These are phyloP conservation scores for Lepilemur septentrionalis DNA, from an alignment of 2,797 vertebrate genomes.

Conservation along the genomic window DNA sequence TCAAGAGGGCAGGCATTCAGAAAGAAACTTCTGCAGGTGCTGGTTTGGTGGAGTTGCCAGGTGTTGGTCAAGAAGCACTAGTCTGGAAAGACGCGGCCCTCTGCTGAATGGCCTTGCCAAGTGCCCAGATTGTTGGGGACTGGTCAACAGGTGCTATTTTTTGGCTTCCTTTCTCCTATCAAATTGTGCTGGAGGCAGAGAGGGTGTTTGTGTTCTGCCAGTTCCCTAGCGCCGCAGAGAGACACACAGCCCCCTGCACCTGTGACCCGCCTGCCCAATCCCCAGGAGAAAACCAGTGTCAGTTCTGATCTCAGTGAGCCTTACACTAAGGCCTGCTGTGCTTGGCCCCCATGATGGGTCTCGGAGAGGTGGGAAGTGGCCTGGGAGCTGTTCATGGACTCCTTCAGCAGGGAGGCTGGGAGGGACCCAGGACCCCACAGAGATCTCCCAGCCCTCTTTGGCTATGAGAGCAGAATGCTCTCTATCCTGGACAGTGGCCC, in stretches of 20 bases:
- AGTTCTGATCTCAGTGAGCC: background rate
- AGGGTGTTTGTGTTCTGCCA: background rate
- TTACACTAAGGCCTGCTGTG: background rate
- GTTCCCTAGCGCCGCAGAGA: background rate
- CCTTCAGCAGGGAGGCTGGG: background rate
- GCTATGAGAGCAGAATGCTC: background rate
- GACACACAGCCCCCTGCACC: background rate
- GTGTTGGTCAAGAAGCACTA: background rate
- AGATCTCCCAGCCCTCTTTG: background rate
- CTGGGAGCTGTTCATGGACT: background rate
- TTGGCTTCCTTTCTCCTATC: background rate
- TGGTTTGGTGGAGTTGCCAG: background rate
- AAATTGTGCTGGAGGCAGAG: background rate
- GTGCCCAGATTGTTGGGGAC: background rate
- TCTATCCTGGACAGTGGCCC: background rate
- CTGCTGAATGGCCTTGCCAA: background rate
- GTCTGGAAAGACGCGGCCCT: background rate
- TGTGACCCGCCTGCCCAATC: background rate
- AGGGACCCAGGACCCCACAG: accelerated
- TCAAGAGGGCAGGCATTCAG: background rate
- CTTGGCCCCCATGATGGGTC: background rate
- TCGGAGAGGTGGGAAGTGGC: background rate
- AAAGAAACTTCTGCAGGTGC: slow-evolving; percentile 13
- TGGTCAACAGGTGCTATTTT: background rate
- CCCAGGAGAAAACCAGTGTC: background rate